These are phyloP conservation scores for Thecocarcelia acutangulata DNA, from an alignment of 2,888 invertebrate species.

Conservation along the genomic window DNA sequence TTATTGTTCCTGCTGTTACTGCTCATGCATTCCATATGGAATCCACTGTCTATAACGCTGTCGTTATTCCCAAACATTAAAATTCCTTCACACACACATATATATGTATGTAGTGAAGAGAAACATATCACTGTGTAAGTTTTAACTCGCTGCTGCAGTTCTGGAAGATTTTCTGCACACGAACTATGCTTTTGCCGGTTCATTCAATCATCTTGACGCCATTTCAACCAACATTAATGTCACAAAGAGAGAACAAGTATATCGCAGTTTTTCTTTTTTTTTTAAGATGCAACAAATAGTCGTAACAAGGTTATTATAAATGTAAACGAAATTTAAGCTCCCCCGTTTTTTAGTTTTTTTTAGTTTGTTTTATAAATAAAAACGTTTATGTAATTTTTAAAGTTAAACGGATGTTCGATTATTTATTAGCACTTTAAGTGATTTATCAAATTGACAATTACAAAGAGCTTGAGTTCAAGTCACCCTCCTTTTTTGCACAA, in stretches of 20 bases:
- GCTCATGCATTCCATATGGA: conserved; percentile 59
- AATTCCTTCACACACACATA: conserved; percentile 34
- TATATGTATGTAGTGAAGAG: too few relatives aligned
- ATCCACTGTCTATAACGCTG: conserved; percentile 41
- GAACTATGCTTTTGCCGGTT: conserved; percentile 37
- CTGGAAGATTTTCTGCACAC: conserved; percentile 63
- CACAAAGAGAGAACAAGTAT: conserved; percentile 50
- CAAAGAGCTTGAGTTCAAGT: conserved; percentile 68
- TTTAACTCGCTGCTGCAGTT: conserved; percentile 12
- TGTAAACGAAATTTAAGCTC: conserved; percentile 1
- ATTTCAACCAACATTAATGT: conserved; percentile 54
- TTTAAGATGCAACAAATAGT: conserved; percentile 57
- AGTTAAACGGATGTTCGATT: conserved; percentile 38
- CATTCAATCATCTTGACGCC: conserved; percentile 78
- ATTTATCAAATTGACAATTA: conserved; percentile 77
- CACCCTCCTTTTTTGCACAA: conserved; percentile 7
- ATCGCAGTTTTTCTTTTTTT: conserved; percentile 76
- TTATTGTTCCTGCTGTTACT: conserved; percentile 9
- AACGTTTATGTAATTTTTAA: conserved; percentile 11
- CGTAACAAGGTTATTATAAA: conserved; percentile 24
- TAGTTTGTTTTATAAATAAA: conserved; percentile 6
- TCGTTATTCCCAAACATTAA: conserved; percentile 19
- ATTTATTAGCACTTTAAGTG: conserved; percentile 56
- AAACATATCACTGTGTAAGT: background rate
- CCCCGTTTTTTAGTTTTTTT: background rate